phyloP scores from a whole-genome alignment of 2,113 vertebrate species.

The Hoplias malabaricus region DNA sequence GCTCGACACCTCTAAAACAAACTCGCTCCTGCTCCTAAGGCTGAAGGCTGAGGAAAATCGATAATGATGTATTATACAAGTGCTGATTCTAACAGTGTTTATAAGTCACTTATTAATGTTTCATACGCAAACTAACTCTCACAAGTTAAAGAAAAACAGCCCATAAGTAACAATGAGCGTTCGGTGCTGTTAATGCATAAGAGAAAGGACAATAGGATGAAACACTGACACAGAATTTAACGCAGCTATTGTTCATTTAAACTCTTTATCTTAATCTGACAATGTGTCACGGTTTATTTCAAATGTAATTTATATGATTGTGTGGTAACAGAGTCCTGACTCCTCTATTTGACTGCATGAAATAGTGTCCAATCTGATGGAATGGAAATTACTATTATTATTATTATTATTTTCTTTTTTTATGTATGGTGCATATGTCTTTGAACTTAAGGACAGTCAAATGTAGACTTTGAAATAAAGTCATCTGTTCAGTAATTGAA shows the following conservation, averaged over 20 bases:
- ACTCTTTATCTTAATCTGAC: no score
- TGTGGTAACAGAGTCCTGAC: no score
- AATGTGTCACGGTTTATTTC: no score
- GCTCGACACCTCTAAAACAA: constrained; percentile 46
- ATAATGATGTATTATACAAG: constrained; percentile 47
- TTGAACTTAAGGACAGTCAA: no score
- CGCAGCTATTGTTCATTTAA: neutral
- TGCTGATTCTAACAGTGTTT: neutral
- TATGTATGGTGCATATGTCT: no score
- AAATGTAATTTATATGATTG: no score
- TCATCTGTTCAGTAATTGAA: no score
- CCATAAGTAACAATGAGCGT: constrained; percentile 2
- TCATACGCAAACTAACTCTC: constrained; percentile 20
- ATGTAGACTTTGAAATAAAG: no score
- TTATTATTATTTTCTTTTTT: no score
- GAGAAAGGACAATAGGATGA: constrained; percentile 2
- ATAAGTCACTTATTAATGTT: constrained; percentile 24
- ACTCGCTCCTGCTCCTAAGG: constrained; percentile 30
- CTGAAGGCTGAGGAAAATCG: constrained; percentile 55
- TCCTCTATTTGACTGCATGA: no score
- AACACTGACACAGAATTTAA: neutral
- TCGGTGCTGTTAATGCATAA: neutral
- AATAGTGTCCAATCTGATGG: no score
- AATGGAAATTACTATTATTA: no score
- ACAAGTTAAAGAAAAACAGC: neutral